Base-by-base conservation (phyloP, 2,888 invertebrate species). In the Pachliopta kotzebuea region DNA sequence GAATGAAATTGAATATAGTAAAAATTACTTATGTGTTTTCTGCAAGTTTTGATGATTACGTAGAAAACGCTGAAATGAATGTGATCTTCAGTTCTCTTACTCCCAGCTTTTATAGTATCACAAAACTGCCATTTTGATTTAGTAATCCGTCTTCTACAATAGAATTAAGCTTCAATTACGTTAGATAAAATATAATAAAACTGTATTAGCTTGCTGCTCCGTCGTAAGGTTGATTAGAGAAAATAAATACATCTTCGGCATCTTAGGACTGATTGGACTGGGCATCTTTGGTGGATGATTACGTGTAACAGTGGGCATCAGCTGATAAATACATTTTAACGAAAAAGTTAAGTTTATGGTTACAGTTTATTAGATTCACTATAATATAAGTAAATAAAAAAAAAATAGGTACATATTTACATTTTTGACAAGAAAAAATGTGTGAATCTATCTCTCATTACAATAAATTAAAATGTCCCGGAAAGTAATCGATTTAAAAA, bases 31-130 rank as follows among this genome's bases (percentile, higher is more conserved):
- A n/a, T n/a, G n/a, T n/a, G n/a, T n/a, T 55, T 29, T 7, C 9
- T 18, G 18, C 11, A 9, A 11, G 3, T 20, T 29, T n/a, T 2
- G 18, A 55, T 29, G 29, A n/a, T 20, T 37, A 9, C 57, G 45
- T 24, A 24, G 18, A 57, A 24, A 18, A 1, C 9, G 11, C 29
- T 9, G 29, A 55, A 20, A 55, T 24, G 55, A n/a, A 11, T 55
- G 7, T 55, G 55, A 29, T 11, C n/a, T 20, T 9, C 8, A 53
- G 55, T 55, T 29, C 29, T 20, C 6, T 9, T 29, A 9, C 26
- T n/a, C 55, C 1, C 55, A 20, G 55, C 55, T 55, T 55, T 29
- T 55, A 55, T 55, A 55, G 8, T 55, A 20, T 9, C 26, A 55
- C 17, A n/a, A 11, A 20, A 55, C 18, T 23, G 20, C 9, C 8